Evolutionary conservation across 2,113 vertebrate genomes (phyloP).

Genomic region (Pterocles burchelli): DNA sequence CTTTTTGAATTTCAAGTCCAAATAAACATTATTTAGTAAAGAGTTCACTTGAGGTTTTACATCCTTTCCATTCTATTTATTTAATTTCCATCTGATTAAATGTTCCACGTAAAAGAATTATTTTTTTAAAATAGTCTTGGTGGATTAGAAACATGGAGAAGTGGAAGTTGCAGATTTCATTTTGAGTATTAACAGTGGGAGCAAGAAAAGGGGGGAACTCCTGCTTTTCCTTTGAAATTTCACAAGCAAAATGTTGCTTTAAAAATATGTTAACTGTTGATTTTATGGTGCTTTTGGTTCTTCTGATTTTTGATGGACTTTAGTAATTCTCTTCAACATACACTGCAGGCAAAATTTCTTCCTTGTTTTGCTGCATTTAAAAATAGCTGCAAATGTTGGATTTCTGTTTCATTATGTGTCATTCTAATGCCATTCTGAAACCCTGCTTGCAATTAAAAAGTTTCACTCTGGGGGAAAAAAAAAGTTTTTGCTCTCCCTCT

Average conservation of each 20-base stretch:
- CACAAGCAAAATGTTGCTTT: background rate
- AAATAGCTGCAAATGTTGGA: background rate
- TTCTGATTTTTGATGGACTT: slow-evolving; percentile 6
- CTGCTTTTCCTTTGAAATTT: background rate
- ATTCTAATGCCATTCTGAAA: background rate
- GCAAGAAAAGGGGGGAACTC: background rate
- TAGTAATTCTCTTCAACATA: background rate
- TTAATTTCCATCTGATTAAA: background rate
- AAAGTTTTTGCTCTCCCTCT: background rate
- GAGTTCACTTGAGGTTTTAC: background rate
- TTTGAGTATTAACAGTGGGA: background rate
- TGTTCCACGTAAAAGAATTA: background rate
- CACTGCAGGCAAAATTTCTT: background rate
- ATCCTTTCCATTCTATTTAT: background rate
- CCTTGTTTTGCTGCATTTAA: background rate
- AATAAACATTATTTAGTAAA: background rate
- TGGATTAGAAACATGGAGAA: background rate
- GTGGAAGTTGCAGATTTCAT: background rate
- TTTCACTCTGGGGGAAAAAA: background rate
- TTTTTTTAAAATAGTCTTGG: background rate
- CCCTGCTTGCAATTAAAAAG: background rate
- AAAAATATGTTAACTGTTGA: background rate
- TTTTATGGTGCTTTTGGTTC: background rate
- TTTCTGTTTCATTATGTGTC: background rate
- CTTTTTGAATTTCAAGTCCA: background rate